A percentile compares a stretch with the other conserved stretches of the same genome.
These are phyloP conservation scores for Copidosoma aretas DNA, from an alignment of 2,888 invertebrate species.

Conservation along the genomic window DNA sequence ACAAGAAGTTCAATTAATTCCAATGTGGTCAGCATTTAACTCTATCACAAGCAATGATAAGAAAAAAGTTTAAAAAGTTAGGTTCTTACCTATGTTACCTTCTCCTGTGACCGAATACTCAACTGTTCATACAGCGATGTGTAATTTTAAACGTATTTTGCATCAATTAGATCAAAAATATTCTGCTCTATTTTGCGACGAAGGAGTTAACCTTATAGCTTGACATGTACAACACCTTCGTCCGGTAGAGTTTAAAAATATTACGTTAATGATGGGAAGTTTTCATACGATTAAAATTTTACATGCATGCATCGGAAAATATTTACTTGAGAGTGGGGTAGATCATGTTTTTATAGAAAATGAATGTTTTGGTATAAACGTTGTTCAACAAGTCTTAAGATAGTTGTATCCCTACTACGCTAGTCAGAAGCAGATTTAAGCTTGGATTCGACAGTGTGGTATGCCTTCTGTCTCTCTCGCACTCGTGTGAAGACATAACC, in stretches of 20 bases:
- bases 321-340: slow-evolving; percentile 29
- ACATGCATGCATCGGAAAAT: slow-evolving; percentile 28
- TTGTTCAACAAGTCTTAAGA: slow-evolving; percentile 20
- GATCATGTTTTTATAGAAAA: slow-evolving; percentile 32
- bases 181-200: slow-evolving; percentile 26
- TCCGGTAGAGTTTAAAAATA: slow-evolving; percentile 18
- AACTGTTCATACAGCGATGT: slow-evolving; percentile 31
- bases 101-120: slow-evolving; percentile 22
- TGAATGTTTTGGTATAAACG: slow-evolving; percentile 8
- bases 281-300: slow-evolving; percentile 24
- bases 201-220: slow-evolving; percentile 14
- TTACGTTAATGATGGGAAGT: slow-evolving; percentile 18
- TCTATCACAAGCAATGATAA: slow-evolving; percentile 8
- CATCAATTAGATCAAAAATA: slow-evolving; percentile 18
- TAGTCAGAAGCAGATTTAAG: too few species aligned
- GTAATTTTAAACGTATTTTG: slow-evolving; percentile 30
- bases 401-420: too few species aligned
- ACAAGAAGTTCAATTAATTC: slow-evolving; percentile 19
- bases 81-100: slow-evolving; percentile 6
- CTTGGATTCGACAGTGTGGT: too few species aligned
- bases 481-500: too few species aligned
- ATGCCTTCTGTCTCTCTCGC: too few species aligned
- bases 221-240: background rate
- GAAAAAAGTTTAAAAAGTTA: background rate
- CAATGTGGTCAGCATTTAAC: slow-evolving; percentile 22